Percentiles rank a stretch among this genome's conserved stretches.
phyloP scores from a whole-genome alignment of 2,797 vertebrate genomes.

The Anguilla obscura region DNA sequence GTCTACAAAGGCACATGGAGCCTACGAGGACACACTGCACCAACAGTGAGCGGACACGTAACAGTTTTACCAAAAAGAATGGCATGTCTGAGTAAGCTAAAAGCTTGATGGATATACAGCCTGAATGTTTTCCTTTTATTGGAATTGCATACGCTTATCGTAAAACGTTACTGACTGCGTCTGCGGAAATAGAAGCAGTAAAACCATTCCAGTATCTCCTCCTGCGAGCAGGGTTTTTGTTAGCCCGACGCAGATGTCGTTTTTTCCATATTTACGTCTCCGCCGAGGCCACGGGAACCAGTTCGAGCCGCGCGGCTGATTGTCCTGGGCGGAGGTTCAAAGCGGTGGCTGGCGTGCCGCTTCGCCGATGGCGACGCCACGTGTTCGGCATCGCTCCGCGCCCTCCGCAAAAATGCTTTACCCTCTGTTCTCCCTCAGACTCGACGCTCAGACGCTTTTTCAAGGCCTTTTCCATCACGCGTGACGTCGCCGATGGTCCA shows the following conservation, averaged over 20 bases:
- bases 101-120: conserved; percentile 30
- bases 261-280: conserved; percentile 35
- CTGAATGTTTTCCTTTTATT: conserved; percentile 34
- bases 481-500: conserved; percentile 36
- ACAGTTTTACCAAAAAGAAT: not conserved
- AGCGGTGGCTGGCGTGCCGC: conserved; percentile 43
- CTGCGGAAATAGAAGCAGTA: conserved; percentile 29
- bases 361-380: conserved; percentile 50
- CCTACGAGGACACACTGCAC: not conserved
- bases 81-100: conserved; percentile 12
- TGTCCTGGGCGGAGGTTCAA: conserved; percentile 60
- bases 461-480: conserved; percentile 35
- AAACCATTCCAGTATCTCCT: conserved; percentile 20
- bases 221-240: conserved; percentile 12
- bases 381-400: conserved; percentile 67
- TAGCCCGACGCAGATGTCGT: conserved; percentile 25
- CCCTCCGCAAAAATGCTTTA: conserved; percentile 66
- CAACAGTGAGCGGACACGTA: conserved; percentile 24
- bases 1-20: not conserved
- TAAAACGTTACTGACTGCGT: conserved; percentile 26
- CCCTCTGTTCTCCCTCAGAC: conserved; percentile 52
- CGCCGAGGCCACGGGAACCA: conserved; percentile 34
- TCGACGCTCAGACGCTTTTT: conserved; percentile 37
- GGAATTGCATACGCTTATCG: conserved; percentile 30
- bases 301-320: conserved; percentile 41